phyloP scores from a whole-genome alignment of 1,140 invertebrate species.

The Macrostomum lignano region DNA sequence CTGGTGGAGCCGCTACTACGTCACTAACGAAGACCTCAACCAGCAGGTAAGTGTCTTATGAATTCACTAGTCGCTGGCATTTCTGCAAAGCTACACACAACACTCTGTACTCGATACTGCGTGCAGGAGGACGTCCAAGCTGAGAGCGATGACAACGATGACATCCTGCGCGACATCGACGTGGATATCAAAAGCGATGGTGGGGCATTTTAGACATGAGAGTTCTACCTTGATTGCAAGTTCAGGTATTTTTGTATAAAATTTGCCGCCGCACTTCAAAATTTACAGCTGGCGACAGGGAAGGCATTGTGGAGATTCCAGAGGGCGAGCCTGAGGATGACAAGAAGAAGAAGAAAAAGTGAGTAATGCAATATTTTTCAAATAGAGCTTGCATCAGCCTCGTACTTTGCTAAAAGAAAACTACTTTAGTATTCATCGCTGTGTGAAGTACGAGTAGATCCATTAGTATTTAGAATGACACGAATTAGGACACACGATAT shows the following conservation, averaged over 20 bases:
- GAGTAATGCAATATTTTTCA: too few species aligned
- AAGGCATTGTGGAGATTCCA: background rate
- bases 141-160: background rate
- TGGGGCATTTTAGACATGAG: background rate
- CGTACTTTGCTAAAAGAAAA: too few species aligned
- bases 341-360: constrained; percentile 7
- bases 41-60: background rate
- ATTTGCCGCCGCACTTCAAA: background rate
- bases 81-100: too few species aligned
- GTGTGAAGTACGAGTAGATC: too few species aligned
- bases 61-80: background rate
- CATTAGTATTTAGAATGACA: too few species aligned
- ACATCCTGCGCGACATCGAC: background rate
- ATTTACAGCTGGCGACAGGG: background rate
- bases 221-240: too few species aligned
- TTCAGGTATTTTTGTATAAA: background rate
- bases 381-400: too few species aligned
- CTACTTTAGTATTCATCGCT: too few species aligned
- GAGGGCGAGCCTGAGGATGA: background rate
- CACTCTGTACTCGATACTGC: background rate
- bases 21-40: constrained; percentile 11
- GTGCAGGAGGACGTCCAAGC: background rate
- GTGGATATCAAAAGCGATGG: constrained; percentile 2
- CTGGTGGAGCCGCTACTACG: constrained; percentile 67
- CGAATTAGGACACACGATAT: too few species aligned